phyloP scores from a whole-genome alignment of 2,797 vertebrate genomes.

The Peromyscus aztecus region DNA sequence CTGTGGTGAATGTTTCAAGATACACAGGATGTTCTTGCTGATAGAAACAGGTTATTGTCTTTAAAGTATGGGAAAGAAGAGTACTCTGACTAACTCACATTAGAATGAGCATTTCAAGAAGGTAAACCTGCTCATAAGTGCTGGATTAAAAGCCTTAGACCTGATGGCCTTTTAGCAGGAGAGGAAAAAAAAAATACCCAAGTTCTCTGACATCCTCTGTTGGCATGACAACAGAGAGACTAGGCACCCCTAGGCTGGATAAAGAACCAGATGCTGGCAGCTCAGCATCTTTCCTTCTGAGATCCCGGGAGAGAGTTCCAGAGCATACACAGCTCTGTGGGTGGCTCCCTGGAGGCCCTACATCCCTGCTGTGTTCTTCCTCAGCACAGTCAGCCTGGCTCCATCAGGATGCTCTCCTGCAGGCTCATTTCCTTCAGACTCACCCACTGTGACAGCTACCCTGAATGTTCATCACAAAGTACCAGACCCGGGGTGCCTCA shows the following conservation, averaged over 20 bases:
- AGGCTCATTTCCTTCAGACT: background rate
- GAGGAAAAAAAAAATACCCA: background rate
- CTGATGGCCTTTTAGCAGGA: background rate
- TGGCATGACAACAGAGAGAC: background rate
- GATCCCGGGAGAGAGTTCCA: conserved; percentile 80
- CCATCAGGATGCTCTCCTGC: conserved; percentile 68
- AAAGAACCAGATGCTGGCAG: background rate
- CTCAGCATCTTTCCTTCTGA: conserved; percentile 22
- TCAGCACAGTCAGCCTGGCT: conserved; percentile 64
- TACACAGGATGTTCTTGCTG: background rate
- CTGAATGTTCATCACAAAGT: background rate
- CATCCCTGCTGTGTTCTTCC: conserved; percentile 55
- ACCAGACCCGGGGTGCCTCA: background rate
- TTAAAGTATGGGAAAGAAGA: background rate
- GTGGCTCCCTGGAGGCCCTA: conserved; percentile 75
- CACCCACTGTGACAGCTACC: background rate
- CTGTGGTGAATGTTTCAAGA: background rate
- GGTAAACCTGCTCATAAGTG: background rate
- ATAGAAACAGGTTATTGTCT: background rate
- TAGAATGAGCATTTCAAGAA: background rate
- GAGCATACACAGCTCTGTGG: conserved; percentile 3
- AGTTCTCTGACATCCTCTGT: background rate
- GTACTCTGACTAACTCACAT: background rate
- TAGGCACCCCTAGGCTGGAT: background rate
- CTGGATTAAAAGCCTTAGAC: background rate